phyloP scores from a whole-genome alignment of 2,888 invertebrate species.

The Drosophila mettleri region DNA sequence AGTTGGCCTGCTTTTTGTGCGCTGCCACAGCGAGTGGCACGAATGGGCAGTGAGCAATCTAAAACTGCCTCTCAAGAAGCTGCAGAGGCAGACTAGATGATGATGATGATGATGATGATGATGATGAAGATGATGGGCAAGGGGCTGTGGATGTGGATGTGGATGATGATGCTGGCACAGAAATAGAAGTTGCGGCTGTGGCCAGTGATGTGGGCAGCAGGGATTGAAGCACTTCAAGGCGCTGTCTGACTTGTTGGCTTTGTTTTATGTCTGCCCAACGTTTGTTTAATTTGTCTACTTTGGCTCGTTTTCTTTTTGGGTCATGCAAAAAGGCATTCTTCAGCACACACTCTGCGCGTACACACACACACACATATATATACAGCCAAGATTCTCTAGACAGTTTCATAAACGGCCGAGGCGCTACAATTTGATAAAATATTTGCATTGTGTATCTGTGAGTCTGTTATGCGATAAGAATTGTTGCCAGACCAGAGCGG shows the following conservation, averaged over 20 bases:
- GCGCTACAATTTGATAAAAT: conserved; percentile 37
- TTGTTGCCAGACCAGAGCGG: neutral
- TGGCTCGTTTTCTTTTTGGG: conserved; percentile 51
- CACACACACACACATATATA: neutral
- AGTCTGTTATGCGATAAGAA: conserved; percentile 32
- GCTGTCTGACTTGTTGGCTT: conserved; percentile 50
- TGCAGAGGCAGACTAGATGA: conserved; percentile 43
- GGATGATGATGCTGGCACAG: conserved; percentile 51
- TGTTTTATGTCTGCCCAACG: conserved; percentile 57
- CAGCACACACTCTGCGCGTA: conserved; percentile 1
- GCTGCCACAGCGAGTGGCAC: conserved; percentile 45
- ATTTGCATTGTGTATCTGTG: conserved; percentile 39
- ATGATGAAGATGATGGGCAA: conserved; percentile 4
- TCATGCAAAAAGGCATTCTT: conserved; percentile 54
- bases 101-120: conserved; percentile 8
- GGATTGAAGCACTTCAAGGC: conserved; percentile 70
- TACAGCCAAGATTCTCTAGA: conserved; percentile 6
- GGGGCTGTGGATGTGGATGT: neutral
- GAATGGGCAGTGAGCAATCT: conserved; percentile 43
- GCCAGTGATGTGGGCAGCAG: conserved; percentile 14
- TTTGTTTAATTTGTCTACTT: conserved; percentile 76
- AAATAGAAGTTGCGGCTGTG: conserved; percentile 59
- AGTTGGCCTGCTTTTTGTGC: conserved; percentile 63
- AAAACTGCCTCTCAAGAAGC: conserved; percentile 8
- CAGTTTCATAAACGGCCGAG: conserved; percentile 23